Evolutionary conservation across 2,113 vertebrate genomes (phyloP).

Genomic region (Mionectes macconnelli): DNA sequence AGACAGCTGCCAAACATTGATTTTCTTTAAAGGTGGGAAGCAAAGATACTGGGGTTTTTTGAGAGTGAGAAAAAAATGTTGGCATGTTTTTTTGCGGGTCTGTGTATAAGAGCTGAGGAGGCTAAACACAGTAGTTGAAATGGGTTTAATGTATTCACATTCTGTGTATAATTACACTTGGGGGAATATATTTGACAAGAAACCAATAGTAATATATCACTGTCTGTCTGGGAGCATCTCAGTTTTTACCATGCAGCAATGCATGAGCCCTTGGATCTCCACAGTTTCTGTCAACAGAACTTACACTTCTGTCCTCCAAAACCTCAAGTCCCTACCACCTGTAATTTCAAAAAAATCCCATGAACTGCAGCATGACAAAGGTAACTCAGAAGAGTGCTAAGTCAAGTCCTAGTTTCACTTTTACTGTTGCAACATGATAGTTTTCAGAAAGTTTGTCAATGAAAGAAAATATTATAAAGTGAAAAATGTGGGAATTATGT

Average conservation of each 20-base stretch:
- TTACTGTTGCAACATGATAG: background rate
- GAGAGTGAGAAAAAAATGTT: background rate
- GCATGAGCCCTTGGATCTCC: background rate
- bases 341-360: background rate
- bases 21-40: constrained; percentile 45
- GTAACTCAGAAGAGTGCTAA: background rate
- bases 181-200: constrained; percentile 29
- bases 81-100: background rate
- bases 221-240: background rate
- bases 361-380: background rate
- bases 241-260: background rate
- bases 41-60: background rate
- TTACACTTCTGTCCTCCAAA: background rate
- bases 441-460: background rate
- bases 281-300: background rate
- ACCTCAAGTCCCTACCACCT: background rate
- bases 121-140: background rate
- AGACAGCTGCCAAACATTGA: constrained; percentile 32
- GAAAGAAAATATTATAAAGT: background rate
- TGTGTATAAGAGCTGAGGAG: background rate
- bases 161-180: background rate
- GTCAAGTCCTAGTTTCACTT: background rate
- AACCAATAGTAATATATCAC: constrained; percentile 8
- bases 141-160: background rate
- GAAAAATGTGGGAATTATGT: background rate